A percentile compares a stretch with the other conserved stretches of the same genome.
Evolutionary conservation across 64 coral and sea anemone species (phyloP).

Genomic region (Montipora cactus): DNA sequence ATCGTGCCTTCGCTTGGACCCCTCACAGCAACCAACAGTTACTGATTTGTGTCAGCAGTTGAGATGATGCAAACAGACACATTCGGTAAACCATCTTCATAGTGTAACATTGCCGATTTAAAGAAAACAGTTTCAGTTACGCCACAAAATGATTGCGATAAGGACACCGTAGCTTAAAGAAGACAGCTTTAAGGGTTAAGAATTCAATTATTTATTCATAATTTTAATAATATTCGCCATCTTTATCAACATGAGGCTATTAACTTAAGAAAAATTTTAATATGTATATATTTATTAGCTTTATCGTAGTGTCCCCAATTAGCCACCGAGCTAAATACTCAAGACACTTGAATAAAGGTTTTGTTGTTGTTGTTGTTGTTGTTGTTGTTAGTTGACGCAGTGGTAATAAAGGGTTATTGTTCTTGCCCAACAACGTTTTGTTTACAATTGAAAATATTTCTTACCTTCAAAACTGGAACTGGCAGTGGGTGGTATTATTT

Average conservation of each 20-base stretch:
- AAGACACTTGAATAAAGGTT: too few relatives aligned
- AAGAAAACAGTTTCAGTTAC: background rate
- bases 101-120: background rate
- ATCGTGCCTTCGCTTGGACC: background rate
- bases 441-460: background rate
- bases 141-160: background rate
- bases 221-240: too few relatives aligned
- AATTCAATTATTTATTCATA: background rate
- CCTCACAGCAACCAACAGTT: background rate
- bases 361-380: too few relatives aligned
- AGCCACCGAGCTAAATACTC: too few relatives aligned
- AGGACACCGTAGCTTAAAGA: too few relatives aligned
- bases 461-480: background rate
- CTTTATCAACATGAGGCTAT: too few relatives aligned
- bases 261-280: too few relatives aligned
- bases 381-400: background rate
- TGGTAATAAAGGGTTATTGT: background rate
- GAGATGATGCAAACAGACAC: background rate
- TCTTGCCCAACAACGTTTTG: background rate
- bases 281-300: too few relatives aligned
- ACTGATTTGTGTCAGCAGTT: slow-evolving; percentile 1
- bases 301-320: too few relatives aligned
- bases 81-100: too few relatives aligned
- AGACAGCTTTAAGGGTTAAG: too few relatives aligned
- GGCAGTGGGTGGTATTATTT: too few relatives aligned